These are phyloP conservation scores for Pelosia muscerda DNA, from an alignment of 2,888 invertebrate species.

Conservation along the genomic window DNA sequence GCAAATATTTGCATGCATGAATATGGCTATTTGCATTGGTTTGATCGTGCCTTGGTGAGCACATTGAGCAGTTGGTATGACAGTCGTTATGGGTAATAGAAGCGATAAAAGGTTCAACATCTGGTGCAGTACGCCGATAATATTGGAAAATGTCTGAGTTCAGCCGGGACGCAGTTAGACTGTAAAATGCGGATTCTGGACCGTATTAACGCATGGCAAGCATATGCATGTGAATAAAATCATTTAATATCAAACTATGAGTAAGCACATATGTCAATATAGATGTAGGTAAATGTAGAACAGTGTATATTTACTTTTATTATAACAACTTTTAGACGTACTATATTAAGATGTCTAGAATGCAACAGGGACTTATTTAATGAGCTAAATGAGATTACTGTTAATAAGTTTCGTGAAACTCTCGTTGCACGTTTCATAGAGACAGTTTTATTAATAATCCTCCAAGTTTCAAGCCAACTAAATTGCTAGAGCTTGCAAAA, in stretches of 20 bases:
- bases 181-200: too few relatives aligned
- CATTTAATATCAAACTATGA: not conserved
- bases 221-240: too few relatives aligned
- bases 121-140: too few relatives aligned
- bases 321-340: not conserved
- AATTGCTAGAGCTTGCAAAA: not conserved
- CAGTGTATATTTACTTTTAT: not conserved
- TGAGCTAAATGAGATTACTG: not conserved
- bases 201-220: too few relatives aligned
- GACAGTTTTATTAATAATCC: constrained; percentile 4
- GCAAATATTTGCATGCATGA: too few relatives aligned
- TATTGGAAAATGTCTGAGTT: too few relatives aligned
- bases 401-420: not conserved
- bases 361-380: not conserved
- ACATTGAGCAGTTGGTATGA: too few relatives aligned
- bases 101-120: too few relatives aligned
- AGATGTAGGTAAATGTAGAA: not conserved
- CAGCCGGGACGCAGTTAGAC: too few relatives aligned
- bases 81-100: too few relatives aligned
- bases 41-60: too few relatives aligned
- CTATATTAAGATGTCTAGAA: not conserved
- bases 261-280: not conserved
- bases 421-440: not conserved
- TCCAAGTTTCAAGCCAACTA: not conserved
- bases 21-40: too few relatives aligned